These are phyloP conservation scores for Eurosta solidaginis DNA, from an alignment of 1,140 invertebrate species.

Conservation along the genomic window DNA sequence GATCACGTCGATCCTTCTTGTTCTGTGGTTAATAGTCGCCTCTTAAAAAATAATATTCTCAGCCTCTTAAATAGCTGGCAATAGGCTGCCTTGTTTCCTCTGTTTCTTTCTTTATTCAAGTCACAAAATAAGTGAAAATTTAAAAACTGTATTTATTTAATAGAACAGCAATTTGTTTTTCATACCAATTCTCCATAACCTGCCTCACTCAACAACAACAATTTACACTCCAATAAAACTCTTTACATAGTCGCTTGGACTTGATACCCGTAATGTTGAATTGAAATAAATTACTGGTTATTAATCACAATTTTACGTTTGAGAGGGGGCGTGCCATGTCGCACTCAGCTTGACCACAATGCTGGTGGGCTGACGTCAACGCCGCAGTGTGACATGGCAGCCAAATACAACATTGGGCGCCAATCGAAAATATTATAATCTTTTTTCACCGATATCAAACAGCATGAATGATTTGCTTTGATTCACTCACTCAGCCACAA, in stretches of 20 bases:
- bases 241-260: no score
- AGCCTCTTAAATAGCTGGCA: no score
- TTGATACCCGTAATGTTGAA: not conserved
- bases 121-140: no score
- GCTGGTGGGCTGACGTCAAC: not conserved
- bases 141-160: no score
- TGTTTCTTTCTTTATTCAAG: no score
- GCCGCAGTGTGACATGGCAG: not conserved
- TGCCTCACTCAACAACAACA: not conserved
- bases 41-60: no score
- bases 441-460: not conserved
- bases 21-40: no score
- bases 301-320: conserved; percentile 1
- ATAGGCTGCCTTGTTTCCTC: no score
- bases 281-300: not conserved
- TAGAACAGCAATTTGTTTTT: no score
- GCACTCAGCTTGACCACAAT: no score
- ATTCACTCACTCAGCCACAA: not conserved
- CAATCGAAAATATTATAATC: not conserved
- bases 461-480: not conserved
- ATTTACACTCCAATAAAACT: not conserved
- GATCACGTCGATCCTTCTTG: no score
- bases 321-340: not conserved
- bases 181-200: not conserved
- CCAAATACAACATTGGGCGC: not conserved